Evolutionary conservation across 2,797 vertebrate genomes (phyloP).

Genomic region (Tenualosa thibaudeaui): DNA sequence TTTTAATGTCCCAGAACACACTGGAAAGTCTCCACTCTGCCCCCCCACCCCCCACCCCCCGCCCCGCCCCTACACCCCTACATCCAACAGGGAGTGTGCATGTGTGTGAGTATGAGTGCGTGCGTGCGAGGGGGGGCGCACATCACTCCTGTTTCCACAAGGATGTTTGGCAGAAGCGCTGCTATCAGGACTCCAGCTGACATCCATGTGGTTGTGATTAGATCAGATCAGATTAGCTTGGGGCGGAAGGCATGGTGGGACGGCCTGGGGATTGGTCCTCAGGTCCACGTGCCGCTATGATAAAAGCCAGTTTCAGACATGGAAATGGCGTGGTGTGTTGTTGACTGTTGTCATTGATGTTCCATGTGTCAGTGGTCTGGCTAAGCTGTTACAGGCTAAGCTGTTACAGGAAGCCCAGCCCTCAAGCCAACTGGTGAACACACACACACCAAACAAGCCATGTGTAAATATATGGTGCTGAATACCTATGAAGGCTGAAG

Average conservation of each 20-base stretch:
- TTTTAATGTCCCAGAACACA: constrained; percentile 49
- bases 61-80: background rate
- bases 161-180: background rate
- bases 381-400: background rate
- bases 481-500: constrained; percentile 45
- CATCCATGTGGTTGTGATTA: background rate
- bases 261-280: background rate
- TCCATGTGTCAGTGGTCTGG: background rate
- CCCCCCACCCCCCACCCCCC: background rate
- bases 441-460: constrained; percentile 44
- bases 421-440: background rate
- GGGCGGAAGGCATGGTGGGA: background rate
- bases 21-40: constrained; percentile 50
- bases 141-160: background rate
- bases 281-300: background rate
- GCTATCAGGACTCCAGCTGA: background rate
- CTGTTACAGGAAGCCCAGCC: background rate
- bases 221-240: background rate
- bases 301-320: background rate
- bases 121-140: background rate
- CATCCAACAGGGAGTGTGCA: background rate
- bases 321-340: background rate
- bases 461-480: constrained; percentile 35
- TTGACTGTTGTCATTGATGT: background rate
- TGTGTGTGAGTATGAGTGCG: background rate